Percentiles rank a stretch among this genome's conserved stretches.
phyloP scores from a whole-genome alignment of 2,113 vertebrate species.

The Scomber colias region DNA sequence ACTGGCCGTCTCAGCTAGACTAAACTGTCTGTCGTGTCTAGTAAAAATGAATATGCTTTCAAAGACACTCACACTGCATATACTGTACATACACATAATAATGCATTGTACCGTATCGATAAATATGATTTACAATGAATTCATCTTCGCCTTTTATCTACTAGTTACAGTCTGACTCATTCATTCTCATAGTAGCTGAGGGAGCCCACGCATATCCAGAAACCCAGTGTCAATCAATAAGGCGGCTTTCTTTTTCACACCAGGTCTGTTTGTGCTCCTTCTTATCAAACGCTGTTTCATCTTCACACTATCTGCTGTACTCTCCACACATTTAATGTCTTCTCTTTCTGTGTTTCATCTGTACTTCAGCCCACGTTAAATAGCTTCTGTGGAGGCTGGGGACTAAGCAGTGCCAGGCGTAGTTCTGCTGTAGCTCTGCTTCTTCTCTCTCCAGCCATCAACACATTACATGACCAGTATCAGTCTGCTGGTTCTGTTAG shows the following conservation, averaged over 20 bases:
- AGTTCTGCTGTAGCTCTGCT: background rate
- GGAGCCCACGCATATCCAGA: background rate
- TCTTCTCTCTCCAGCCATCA: too few relatives aligned
- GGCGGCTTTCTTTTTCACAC: too few relatives aligned
- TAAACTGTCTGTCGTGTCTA: background rate
- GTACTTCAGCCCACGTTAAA: background rate
- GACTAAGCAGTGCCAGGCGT: too few relatives aligned
- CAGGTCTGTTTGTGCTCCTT: too few relatives aligned
- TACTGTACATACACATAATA: background rate
- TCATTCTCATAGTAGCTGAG: background rate
- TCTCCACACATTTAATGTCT: too few relatives aligned
- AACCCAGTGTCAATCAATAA: too few relatives aligned
- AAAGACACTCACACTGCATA: background rate
- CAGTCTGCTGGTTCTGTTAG: background rate
- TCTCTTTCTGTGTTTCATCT: background rate
- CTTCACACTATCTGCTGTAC: too few relatives aligned
- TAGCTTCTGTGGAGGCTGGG: background rate
- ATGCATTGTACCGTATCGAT: background rate
- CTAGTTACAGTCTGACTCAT: conserved; percentile 3
- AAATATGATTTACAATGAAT: too few relatives aligned
- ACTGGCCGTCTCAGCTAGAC: conserved; percentile 2
- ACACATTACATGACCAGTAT: too few relatives aligned
- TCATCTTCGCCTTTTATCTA: too few relatives aligned
- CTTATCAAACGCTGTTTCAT: too few relatives aligned
- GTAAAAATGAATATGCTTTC: background rate